These are phyloP conservation scores for Drosophila saltans DNA, from an alignment of 1,140 invertebrate genomes.

Conservation along the genomic window DNA sequence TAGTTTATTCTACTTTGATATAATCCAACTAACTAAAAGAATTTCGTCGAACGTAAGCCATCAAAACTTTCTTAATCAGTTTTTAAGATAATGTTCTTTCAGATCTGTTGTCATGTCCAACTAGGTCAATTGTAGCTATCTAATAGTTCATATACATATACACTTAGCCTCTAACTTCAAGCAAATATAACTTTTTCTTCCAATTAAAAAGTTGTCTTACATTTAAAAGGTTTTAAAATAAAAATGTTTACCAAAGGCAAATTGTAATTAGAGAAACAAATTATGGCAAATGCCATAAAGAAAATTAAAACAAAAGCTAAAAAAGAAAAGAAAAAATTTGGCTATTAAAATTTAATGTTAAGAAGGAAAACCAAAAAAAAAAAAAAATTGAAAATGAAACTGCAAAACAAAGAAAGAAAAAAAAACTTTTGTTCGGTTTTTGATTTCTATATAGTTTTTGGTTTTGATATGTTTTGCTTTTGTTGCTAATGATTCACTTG, in stretches of 20 bases:
- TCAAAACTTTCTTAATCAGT: too few species aligned
- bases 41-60: too few species aligned
- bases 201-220: too few species aligned
- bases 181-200: too few species aligned
- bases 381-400: conserved; percentile 23
- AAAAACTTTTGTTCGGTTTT: conserved; percentile 19
- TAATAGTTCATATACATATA: too few species aligned
- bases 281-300: conserved; percentile 7
- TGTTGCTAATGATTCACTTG: conserved; percentile 75
- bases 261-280: neutral
- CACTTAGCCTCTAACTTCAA: too few species aligned
- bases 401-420: neutral
- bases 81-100: too few species aligned
- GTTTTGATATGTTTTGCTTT: conserved; percentile 49
- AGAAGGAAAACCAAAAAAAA: neutral
- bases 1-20: too few species aligned
- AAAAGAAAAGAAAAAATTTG: conserved; percentile 27
- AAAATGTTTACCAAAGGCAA: neutral
- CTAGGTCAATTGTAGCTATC: too few species aligned
- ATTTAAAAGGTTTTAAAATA: too few species aligned
- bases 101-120: too few species aligned
- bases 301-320: conserved; percentile 25
- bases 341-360: neutral
- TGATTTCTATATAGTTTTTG: conserved; percentile 41
- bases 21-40: too few species aligned